Conservation (phyloP, 2,888 invertebrate genomes). For the Thysanoteuthis rhombus region DNA sequence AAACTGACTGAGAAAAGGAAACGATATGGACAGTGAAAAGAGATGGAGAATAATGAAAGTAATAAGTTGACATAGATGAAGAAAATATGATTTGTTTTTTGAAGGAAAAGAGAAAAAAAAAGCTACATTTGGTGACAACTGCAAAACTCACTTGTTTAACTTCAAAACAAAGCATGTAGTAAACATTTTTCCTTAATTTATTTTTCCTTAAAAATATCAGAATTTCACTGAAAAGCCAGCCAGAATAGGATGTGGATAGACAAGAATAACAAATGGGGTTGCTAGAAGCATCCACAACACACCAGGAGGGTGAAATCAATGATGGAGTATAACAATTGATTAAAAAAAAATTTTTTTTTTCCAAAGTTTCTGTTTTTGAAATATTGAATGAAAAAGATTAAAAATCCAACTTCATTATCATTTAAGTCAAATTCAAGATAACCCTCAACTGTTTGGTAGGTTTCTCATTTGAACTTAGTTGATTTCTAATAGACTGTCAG, state of each 20-base stretch:
- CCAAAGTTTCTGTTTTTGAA: neutral
- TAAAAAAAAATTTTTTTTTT: neutral
- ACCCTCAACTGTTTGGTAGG: neutral
- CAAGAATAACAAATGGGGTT: neutral
- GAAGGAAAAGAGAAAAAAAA: neutral
- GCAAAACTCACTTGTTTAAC: neutral
- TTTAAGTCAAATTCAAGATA: neutral
- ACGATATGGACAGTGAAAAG: neutral
- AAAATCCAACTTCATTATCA: no score
- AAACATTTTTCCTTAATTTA: neutral
- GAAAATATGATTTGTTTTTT: no score
- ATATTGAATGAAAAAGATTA: no score
- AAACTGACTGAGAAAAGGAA: neutral
- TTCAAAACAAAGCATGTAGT: neutral
- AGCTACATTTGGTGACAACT: neutral
- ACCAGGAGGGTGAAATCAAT: neutral
- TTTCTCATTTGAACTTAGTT: neutral
- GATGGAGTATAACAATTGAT: neutral
- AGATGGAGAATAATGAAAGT: neutral
- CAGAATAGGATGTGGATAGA: neutral
- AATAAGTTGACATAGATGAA: neutral
- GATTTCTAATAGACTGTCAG: neutral
- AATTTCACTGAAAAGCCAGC: neutral
- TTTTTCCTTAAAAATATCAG: neutral
- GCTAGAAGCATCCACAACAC: neutral